A percentile compares a stretch with the other conserved stretches of the same genome.
phyloP scores from a whole-genome alignment of 2,113 vertebrate species.

The Mobula hypostoma region DNA sequence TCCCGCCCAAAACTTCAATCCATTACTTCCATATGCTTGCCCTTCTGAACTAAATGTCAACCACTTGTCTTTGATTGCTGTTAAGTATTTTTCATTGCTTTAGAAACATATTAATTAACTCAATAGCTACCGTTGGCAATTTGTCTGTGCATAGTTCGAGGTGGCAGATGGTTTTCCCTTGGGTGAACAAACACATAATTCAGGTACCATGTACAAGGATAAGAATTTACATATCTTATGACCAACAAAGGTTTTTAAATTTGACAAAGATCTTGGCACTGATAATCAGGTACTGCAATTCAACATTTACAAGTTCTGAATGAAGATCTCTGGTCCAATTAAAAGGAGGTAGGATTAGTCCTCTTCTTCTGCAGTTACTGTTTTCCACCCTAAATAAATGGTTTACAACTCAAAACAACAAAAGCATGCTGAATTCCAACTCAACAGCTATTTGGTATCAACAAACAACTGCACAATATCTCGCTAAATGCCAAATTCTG shows the following conservation, averaged over 20 bases:
- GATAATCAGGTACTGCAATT: background rate
- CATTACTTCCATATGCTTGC: too few species aligned
- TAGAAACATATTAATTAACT: background rate
- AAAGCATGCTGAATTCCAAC: background rate
- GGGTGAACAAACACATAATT: background rate
- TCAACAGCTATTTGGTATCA: background rate
- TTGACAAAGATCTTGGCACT: background rate
- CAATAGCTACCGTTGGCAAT: background rate
- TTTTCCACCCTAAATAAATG: background rate
- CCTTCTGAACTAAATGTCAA: too few species aligned
- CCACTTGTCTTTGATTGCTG: too few species aligned
- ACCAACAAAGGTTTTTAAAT: background rate
- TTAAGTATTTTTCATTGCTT: background rate
- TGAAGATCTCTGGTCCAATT: background rate
- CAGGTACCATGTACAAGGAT: background rate
- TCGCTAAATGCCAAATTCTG: background rate
- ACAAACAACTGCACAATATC: background rate
- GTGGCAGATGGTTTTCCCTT: background rate
- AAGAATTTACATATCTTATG: background rate
- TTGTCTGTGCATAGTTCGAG: background rate
- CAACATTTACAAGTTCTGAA: background rate
- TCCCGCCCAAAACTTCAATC: too few species aligned
- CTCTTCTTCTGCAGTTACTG: background rate
- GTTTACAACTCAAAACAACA: background rate
- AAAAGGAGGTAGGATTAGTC: background rate